Conservation (phyloP, 1,140 invertebrate genomes). For the Drosophila pallidifrons region DNA sequence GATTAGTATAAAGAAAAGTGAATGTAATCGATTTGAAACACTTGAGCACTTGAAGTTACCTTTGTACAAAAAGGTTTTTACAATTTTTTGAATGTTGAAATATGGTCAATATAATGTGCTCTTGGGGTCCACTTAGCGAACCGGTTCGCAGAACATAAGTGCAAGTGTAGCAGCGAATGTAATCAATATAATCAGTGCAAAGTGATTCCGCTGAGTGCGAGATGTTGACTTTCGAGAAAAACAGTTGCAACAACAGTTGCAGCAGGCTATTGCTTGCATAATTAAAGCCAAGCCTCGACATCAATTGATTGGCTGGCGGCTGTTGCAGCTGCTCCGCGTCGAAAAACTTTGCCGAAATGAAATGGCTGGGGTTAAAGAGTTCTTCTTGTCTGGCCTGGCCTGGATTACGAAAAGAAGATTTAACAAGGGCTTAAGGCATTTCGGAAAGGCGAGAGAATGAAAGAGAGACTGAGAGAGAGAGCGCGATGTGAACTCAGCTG, state of each 20-base stretch:
- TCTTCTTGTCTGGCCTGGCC: too few relatives aligned
- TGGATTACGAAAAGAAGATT: background rate
- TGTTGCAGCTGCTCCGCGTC: constrained; percentile 28
- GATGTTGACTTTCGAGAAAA: constrained; percentile 8
- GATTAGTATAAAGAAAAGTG: background rate
- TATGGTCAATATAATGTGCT: background rate
- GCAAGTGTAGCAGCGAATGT: background rate
- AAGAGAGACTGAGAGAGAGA: background rate
- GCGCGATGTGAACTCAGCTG: constrained; percentile 5
- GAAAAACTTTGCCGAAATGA: background rate
- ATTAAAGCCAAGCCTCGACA: constrained; percentile 43
- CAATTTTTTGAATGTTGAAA: background rate
- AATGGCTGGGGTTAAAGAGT: background rate
- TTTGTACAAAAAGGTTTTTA: too few relatives aligned
- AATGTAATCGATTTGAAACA: background rate
- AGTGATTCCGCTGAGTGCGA: background rate
- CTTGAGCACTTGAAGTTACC: background rate
- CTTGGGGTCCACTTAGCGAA: constrained; percentile 1
- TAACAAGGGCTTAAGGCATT: background rate
- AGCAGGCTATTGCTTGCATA: constrained; percentile 28
- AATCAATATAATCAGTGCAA: constrained; percentile 8
- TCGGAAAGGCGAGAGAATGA: too few relatives aligned
- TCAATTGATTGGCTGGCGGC: constrained; percentile 48
- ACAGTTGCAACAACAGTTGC: background rate
- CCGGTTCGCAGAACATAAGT: constrained; percentile 1